phyloP scores from a whole-genome alignment of 1,140 invertebrate species.

The Drosophila busckii region DNA sequence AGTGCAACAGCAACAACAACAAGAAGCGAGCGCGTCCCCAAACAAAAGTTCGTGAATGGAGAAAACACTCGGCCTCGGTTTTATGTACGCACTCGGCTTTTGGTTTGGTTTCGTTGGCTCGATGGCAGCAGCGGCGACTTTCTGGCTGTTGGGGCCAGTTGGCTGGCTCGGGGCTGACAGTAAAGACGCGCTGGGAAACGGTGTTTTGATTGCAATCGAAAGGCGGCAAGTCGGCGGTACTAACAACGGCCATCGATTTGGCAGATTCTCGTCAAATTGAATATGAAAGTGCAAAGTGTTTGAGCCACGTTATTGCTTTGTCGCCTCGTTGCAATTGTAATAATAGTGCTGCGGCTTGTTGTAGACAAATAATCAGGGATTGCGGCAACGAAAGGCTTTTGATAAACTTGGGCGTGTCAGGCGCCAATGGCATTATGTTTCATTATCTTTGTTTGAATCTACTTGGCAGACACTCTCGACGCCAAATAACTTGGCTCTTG shows the following conservation, averaged over 20 bases:
- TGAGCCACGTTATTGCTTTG: constrained; percentile 41
- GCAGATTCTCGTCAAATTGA: constrained; percentile 24
- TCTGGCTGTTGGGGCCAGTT: constrained; percentile 39
- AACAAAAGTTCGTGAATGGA: constrained; percentile 10
- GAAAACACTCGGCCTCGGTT: constrained; percentile 13
- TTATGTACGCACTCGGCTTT: constrained; percentile 4
- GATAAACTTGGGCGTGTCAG: constrained; percentile 10
- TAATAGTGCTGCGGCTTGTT: constrained; percentile 17
- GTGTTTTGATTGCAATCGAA: constrained; percentile 36
- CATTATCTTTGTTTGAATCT: constrained; percentile 1
- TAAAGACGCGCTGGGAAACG: constrained; percentile 54
- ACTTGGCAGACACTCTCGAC: constrained; percentile 52
- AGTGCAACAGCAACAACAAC: constrained; percentile 18
- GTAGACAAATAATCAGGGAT: too few relatives aligned
- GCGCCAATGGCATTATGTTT: constrained; percentile 21
- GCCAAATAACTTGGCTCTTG: constrained; percentile 39
- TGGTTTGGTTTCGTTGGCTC: constrained; percentile 28
- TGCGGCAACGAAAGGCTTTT: constrained; percentile 14
- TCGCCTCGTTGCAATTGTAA: constrained; percentile 30
- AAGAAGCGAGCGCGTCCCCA: constrained; percentile 8
- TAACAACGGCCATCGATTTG: constrained; percentile 38
- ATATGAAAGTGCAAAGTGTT: constrained; percentile 8
- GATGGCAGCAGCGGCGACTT: constrained; percentile 45
- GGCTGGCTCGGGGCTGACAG: constrained; percentile 10
- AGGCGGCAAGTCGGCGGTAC: constrained; percentile 3